Evolutionary conservation across 2,113 vertebrate genomes (phyloP).

Genomic region (Myiopsitta monachus): DNA sequence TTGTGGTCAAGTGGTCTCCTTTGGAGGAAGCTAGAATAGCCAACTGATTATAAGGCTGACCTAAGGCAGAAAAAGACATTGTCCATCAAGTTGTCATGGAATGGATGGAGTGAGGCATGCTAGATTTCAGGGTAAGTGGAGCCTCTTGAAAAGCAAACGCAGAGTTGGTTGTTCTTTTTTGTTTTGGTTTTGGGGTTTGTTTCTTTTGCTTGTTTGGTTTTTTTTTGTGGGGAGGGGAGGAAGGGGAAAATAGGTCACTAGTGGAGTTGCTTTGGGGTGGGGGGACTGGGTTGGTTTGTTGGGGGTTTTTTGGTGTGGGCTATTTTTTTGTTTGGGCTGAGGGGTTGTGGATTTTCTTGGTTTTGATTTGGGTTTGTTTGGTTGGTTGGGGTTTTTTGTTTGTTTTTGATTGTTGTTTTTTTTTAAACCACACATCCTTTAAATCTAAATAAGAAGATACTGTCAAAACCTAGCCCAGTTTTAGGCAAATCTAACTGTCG

Average conservation of each 20-base stretch:
- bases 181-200: not conserved
- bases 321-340: not conserved
- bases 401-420: not conserved
- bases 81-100: not conserved
- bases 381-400: too few relatives aligned
- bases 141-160: not conserved
- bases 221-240: not conserved
- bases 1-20: slow-evolving; percentile 98
- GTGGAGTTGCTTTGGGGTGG: not conserved
- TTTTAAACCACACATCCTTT: not conserved
- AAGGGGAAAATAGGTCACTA: not conserved
- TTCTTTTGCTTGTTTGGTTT: not conserved
- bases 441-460: not conserved
- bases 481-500: not conserved
- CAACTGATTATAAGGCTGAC: slow-evolving; percentile 99
- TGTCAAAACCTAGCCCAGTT: not conserved
- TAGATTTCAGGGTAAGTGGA: not conserved
- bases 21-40: slow-evolving; percentile 98
- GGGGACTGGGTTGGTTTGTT: not conserved
- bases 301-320: not conserved
- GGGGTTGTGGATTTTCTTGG: not conserved
- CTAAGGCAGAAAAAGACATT: slow-evolving; percentile 67
- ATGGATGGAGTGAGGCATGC: not conserved
- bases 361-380: not conserved
- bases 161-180: not conserved